Evolutionary conservation across 2,113 vertebrate genomes (phyloP).

Genomic region (Centropus unirufus): DNA sequence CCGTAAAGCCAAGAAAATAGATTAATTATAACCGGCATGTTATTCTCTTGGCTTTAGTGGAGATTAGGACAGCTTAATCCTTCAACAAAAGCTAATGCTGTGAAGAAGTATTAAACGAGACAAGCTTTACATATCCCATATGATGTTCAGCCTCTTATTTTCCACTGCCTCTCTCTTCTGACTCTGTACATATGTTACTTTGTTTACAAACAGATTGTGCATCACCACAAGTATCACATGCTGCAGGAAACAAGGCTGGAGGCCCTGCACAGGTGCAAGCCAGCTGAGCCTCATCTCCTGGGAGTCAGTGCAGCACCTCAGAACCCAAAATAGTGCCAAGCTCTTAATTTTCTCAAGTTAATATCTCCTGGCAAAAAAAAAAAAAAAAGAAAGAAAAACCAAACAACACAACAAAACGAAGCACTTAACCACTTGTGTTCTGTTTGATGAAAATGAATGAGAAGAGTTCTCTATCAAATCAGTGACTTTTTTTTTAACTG

Average conservation of each 20-base stretch:
- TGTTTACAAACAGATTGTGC: background rate
- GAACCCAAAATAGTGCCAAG: background rate
- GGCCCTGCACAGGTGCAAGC: background rate
- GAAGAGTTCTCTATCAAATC: background rate
- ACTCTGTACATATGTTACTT: background rate
- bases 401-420: too few relatives aligned
- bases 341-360: background rate
- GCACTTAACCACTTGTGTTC: background rate
- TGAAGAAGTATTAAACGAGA: constrained; percentile 5
- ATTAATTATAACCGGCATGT: constrained; percentile 38
- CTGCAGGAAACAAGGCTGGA: background rate
- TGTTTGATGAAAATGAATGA: background rate
- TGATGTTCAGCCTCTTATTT: background rate
- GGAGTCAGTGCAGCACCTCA: rapidly evolving
- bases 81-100: constrained; percentile 19
- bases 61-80: constrained; percentile 39
- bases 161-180: background rate
- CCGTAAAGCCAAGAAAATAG: constrained; percentile 17
- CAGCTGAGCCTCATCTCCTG: background rate
- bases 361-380: background rate
- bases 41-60: constrained; percentile 30
- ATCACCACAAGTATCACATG: rapidly evolving
- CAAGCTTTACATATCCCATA: background rate
- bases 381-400: background rate
- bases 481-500: background rate